phyloP scores from a whole-genome alignment of 2,113 vertebrate species.

The Donacobius atricapilla region DNA sequence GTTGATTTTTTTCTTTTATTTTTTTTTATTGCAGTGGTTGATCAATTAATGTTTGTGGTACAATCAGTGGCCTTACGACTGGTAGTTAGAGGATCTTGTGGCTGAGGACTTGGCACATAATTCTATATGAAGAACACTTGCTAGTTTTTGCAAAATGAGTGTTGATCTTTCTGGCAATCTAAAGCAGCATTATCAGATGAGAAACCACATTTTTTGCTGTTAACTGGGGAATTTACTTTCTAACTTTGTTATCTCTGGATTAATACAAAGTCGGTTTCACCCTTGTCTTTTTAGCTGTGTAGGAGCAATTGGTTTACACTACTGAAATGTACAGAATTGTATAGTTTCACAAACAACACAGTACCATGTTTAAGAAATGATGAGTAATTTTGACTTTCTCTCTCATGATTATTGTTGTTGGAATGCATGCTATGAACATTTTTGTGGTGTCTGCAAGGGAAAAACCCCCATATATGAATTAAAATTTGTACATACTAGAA shows the following conservation, averaged over 20 bases:
- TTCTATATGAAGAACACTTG: neutral
- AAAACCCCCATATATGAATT: neutral
- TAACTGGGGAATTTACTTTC: neutral
- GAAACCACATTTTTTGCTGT: neutral
- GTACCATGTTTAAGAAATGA: neutral
- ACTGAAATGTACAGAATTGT: neutral
- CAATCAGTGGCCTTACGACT: neutral
- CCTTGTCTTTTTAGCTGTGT: neutral
- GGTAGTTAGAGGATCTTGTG: constrained; percentile 6
- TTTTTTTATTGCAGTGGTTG: neutral
- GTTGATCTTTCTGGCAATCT: neutral
- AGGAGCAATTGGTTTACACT: neutral
- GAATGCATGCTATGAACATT: neutral
- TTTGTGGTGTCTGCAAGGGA: neutral
- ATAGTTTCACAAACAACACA: neutral
- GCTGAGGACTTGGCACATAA: neutral
- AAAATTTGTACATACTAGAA: neutral
- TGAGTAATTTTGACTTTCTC: neutral
- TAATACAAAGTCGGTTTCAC: neutral
- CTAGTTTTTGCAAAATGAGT: neutral
- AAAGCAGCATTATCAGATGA: neutral
- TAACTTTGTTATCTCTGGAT: neutral
- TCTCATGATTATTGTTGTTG: neutral
- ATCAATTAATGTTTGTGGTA: constrained; percentile 36
- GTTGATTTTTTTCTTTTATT: neutral